Evolutionary conservation across 2,888 invertebrate genomes (phyloP).

Genomic region (Capitulum mitella): DNA sequence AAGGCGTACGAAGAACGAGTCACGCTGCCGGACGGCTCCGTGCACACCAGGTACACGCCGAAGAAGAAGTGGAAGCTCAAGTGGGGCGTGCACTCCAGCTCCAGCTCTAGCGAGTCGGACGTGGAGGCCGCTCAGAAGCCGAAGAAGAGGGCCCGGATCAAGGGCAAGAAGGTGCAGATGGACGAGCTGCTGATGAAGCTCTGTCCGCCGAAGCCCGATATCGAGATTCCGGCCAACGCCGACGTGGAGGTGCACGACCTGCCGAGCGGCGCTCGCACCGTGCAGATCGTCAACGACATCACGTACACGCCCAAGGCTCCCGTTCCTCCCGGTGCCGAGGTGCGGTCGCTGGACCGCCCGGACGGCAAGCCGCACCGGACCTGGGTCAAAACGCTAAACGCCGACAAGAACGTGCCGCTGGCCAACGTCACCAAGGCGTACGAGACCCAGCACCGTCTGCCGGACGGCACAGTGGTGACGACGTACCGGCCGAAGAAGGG

Average conservation of each 20-base stretch:
- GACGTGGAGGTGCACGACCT: not conserved
- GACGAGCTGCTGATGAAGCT: slow-evolving; percentile 15
- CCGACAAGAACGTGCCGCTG: not conserved
- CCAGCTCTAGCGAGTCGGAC: not conserved
- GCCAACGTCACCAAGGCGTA: slow-evolving; percentile 9
- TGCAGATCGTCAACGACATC: not conserved
- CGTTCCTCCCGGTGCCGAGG: not conserved
- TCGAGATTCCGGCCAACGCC: not conserved
- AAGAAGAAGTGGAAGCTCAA: not conserved
- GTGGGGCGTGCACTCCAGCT: not conserved
- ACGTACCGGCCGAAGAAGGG: slow-evolving; percentile 1
- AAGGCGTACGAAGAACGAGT: not conserved
- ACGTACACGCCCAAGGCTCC: slow-evolving; percentile 7
- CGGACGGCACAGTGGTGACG: not conserved
- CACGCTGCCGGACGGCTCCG: not conserved
- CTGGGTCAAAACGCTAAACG: not conserved
- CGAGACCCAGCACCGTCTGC: not conserved
- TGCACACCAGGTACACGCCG: not conserved
- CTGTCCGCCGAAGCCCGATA: not conserved
- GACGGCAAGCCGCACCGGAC: not conserved
- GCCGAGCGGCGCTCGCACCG: not conserved
- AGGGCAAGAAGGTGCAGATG: slow-evolving; percentile 7
- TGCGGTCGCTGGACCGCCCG: not conserved
- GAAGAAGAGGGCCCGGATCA: not conserved
- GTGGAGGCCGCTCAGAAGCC: not conserved